Base-by-base conservation (phyloP, 1,140 invertebrate genomes). In the Bombus confusus region DNA sequence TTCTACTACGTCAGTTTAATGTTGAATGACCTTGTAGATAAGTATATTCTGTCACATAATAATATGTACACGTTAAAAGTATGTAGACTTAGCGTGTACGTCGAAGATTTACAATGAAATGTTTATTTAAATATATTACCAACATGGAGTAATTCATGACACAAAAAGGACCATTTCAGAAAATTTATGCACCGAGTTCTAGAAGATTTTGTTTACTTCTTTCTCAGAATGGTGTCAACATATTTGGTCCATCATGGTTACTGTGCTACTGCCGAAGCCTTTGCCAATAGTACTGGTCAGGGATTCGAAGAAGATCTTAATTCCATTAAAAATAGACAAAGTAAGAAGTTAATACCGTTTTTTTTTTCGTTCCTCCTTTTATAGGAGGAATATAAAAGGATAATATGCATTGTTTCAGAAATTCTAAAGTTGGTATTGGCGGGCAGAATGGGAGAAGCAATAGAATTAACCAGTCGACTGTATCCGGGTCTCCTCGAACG, bases 231-330 rank as follows among this genome's bases (percentile, higher is more conserved):
- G 97, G 98, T 99, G 78, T 99, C 98, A 83, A 98, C 98, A 75
- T 99, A 99, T 96, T 96, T 99, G 92, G 98, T 99, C 87, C 99
- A 99, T 95, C 98, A 99, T 95, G 99, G 99, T 69, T 99, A 99
- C 94, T 99, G 98, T 96, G 97, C 98, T 88, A 99, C 99, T 88
- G 99, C 99, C 83, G 98, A 99, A 96, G 97, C 98, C n/a, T 99
- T 99, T 95, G 97, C 98, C 89, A 97, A 97, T 93, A 97, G 97
- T 92, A 99, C 99, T 83, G 97, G 97, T 84, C 98, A 99, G 96
- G 96, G 97, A 86, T 98, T 99, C 93, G 97, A 98, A 88, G 99
- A 99, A 96, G 98, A 99, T 94, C 96, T 99, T 85, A 96, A 97
- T 84, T 99, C 98, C 69, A 99, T 99, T 91, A 99, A 98, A 96